Evolutionary conservation across 1,140 invertebrate species (phyloP).

Genomic region (Oedothorax gibbosus): DNA sequence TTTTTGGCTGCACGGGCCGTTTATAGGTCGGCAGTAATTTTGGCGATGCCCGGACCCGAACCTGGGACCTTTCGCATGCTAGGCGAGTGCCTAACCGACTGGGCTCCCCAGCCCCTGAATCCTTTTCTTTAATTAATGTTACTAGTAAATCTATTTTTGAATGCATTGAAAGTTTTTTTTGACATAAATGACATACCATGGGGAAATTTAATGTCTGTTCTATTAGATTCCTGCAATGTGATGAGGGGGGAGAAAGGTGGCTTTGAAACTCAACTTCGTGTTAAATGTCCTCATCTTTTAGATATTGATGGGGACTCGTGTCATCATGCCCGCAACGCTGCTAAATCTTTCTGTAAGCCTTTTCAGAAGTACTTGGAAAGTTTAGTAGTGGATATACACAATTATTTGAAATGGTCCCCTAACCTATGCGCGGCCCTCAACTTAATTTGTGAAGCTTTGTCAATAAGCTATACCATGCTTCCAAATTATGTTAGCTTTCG

Average conservation of each 20-base stretch:
- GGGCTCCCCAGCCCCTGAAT: too few species aligned
- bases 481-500: slow-evolving; percentile 58
- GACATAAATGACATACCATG: slow-evolving; percentile 2
- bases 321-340: slow-evolving; percentile 64
- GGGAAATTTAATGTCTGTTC: slow-evolving; percentile 62
- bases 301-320: slow-evolving; percentile 65
- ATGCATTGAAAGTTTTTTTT: slow-evolving; percentile 24
- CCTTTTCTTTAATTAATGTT: neutral
- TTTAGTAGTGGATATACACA: slow-evolving; percentile 62
- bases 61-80: too few species aligned
- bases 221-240: slow-evolving; percentile 65
- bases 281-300: slow-evolving; percentile 62
- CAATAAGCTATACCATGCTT: slow-evolving; percentile 62
- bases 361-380: slow-evolving; percentile 62
- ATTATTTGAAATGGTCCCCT: slow-evolving; percentile 64
- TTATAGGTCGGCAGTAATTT: too few species aligned
- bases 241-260: slow-evolving; percentile 65
- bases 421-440: slow-evolving; percentile 57
- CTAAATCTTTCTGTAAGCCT: slow-evolving; percentile 64
- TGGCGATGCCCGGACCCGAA: too few species aligned
- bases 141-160: slow-evolving; percentile 44
- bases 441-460: slow-evolving; percentile 62
- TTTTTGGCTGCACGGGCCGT: too few species aligned
- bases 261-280: slow-evolving; percentile 62
- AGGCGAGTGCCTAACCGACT: too few species aligned